A percentile compares a stretch with the other conserved stretches of the same genome.
phyloP scores from a whole-genome alignment of 2,797 vertebrate genomes.

The Garrulus glandarius region DNA sequence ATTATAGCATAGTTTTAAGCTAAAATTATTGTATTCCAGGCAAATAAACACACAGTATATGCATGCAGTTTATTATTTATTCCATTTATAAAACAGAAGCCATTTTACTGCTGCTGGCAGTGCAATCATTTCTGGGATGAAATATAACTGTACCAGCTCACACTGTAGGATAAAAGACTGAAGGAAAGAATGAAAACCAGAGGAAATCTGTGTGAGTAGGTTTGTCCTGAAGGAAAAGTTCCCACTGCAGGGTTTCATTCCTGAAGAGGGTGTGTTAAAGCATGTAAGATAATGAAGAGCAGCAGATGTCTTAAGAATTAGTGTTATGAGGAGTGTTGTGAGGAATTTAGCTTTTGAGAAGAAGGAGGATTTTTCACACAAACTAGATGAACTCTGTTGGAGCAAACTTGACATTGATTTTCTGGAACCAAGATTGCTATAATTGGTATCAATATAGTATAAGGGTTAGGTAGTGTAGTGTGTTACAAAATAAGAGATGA shows the following conservation, averaged over 20 bases:
- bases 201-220: background rate
- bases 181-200: background rate
- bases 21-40: background rate
- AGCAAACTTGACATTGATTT: background rate
- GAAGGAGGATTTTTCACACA: background rate
- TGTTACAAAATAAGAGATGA: background rate
- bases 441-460: background rate
- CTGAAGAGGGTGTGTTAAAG: slow-evolving; percentile 55
- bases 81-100: background rate
- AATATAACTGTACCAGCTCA: background rate
- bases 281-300: slow-evolving; percentile 21
- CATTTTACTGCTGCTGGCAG: background rate
- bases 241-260: background rate
- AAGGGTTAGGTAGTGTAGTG: background rate
- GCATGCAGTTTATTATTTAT: background rate
- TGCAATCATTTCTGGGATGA: background rate
- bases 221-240: background rate
- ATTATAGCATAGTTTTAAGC: background rate
- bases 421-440: background rate
- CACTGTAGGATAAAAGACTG: background rate
- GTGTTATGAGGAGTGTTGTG: background rate
- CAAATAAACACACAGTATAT: background rate
- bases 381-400: background rate
- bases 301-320: slow-evolving; percentile 38
- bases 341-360: background rate